Evolutionary conservation across 2,797 vertebrate genomes (phyloP), one percentile per base, ranked within the genome.

Genomic region (Delichon dasypus): DNA sequence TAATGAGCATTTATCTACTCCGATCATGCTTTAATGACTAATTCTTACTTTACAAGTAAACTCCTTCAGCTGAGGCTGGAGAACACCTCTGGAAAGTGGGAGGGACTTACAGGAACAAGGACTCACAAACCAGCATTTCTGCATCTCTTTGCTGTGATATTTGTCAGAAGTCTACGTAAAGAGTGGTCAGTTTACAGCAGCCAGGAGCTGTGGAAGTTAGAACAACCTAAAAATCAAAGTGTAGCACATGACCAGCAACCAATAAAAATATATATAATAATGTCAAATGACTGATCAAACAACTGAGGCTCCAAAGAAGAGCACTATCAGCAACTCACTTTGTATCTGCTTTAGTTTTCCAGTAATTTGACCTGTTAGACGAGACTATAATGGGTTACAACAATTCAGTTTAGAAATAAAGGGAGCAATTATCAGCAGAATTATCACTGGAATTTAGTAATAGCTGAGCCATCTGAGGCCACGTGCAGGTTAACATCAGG

Each of bases 381-480:
- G 62, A 89, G 90, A 38, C 38, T 36, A 3, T 74, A 72, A 92
- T 89, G 90, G 95, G 85, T 80, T 93, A 64, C 44, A 92, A 77
- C 78, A 54, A 67, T 51, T 60, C 68, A 8, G 64, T 85, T 90
- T 61, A 90, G 86, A 83, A 89, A 87, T 68, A 88, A 95, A 95
- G 68, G 57, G 61, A 77, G 62, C 47, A 89, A 95, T 96, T 94
- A 95, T 93, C 71, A 88, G 62, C 70, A 75, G 90, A 91, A 70
- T 84, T 88, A 84, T 79, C 92, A 65, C 38, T 67, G 82, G 78
- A 89, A 76, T 64, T 94, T 74, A 85, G 81, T 85, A 89, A 87
- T 54, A 92, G 75, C 84, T 48, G 61, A 36, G 77, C 64, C 60
- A 36, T 55, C 40, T 9, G 64, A 84, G 92, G 89, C 78, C 78